phyloP scores from a whole-genome alignment of 2,113 vertebrate species.

The Leptosomus discolor region DNA sequence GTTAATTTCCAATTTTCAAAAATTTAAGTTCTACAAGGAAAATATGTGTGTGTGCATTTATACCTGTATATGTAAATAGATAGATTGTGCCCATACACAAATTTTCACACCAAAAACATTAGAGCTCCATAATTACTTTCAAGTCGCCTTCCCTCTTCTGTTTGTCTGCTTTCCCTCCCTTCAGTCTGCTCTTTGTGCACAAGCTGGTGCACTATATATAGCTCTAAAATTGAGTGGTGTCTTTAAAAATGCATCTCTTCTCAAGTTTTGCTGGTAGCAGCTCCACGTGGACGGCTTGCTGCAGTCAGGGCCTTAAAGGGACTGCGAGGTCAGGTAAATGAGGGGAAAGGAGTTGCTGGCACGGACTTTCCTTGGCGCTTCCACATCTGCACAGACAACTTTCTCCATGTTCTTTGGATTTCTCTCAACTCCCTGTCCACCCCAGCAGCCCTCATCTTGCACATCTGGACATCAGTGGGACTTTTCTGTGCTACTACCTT shows the following conservation, averaged over 20 bases:
- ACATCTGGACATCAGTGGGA: not conserved
- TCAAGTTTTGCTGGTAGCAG: conserved; percentile 17
- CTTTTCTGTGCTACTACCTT: not conserved
- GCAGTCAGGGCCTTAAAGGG: not conserved
- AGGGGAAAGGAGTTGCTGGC: not conserved
- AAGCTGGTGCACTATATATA: not conserved
- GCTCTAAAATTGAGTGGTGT: not conserved
- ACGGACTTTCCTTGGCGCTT: not conserved
- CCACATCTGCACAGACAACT: not conserved
- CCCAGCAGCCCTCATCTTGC: not conserved
- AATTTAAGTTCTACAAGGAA: not conserved
- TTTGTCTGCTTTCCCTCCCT: not conserved
- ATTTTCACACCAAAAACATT: not conserved
- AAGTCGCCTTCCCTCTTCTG: not conserved
- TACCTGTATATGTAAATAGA: not conserved
- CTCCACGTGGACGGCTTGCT: not conserved
- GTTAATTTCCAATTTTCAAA: not conserved
- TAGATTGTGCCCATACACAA: not conserved
- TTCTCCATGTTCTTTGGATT: not conserved
- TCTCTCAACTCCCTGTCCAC: not conserved
- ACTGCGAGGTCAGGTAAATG: not conserved
- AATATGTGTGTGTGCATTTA: not conserved
- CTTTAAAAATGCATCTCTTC: conserved; percentile 19
- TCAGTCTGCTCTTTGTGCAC: not conserved
- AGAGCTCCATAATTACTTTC: not conserved